These are phyloP conservation scores for Eublepharis macularius DNA, from an alignment of 2,113 vertebrate genomes.

Conservation along the genomic window DNA sequence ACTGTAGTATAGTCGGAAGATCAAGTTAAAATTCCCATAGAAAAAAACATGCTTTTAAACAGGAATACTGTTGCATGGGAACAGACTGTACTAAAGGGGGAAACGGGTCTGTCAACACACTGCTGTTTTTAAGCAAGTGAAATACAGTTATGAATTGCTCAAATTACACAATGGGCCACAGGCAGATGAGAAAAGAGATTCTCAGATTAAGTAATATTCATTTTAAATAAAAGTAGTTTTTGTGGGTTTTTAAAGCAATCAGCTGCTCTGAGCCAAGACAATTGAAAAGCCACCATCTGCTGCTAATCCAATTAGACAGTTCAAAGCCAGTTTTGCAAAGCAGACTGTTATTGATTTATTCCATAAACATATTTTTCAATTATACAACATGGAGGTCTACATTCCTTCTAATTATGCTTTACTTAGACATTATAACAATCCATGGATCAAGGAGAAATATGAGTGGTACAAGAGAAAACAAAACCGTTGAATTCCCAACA, in stretches of 20 bases:
- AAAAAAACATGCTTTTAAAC: background rate
- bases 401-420: conserved; percentile 53
- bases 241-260: conserved; percentile 34
- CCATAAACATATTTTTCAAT: conserved; percentile 61
- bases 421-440: conserved; percentile 48
- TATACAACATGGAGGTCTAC: conserved; percentile 48
- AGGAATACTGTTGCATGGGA: background rate
- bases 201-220: conserved; percentile 51
- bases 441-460: conserved; percentile 46
- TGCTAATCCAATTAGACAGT: conserved; percentile 71
- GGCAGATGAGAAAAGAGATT: conserved; percentile 53
- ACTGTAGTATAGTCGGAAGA: background rate
- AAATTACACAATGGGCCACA: conserved; percentile 57
- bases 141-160: conserved; percentile 44
- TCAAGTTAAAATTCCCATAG: background rate
- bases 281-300: conserved; percentile 69
- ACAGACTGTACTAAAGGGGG: conserved; percentile 11
- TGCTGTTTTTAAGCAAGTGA: conserved; percentile 11
- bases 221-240: conserved; percentile 56
- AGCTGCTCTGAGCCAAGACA: conserved; percentile 62
- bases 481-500: background rate
- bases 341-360: conserved; percentile 55
- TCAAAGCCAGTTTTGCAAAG: conserved; percentile 61
- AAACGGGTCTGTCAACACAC: conserved; percentile 14
- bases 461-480: conserved; percentile 30